Base-by-base conservation (phyloP, 2,113 vertebrate genomes). In the Cephalopterus ornatus region DNA sequence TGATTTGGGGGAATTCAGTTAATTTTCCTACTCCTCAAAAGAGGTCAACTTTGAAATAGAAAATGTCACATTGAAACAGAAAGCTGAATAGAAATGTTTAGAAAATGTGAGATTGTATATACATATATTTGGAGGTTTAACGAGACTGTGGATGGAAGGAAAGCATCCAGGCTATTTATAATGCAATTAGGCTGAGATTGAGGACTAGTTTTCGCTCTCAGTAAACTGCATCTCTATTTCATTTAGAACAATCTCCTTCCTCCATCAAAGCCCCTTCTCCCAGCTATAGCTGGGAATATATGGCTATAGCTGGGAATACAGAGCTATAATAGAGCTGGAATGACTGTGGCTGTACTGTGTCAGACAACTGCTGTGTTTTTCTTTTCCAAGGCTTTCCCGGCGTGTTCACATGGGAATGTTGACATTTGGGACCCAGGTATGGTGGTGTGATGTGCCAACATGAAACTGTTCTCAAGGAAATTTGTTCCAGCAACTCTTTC, bases 131-230 rank as follows among this genome's bases (percentile, higher is more conserved):
- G 61, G 77, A 86, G 67, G 66, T 78, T 78, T 89, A 95, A 95
- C 20, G 71, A 93, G 83, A 27, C 62, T 56, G 77, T 78, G 91
- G 78, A 89, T 91, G 77, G 92, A 30, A 91, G 58, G 74, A 46
- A 94, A 77, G 52, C 72, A 77, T 42, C 61, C 65, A 63, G 84
- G 88, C 91, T 96, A 67, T 93, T 96, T 93, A 85, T 93, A 93
- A 93, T 71, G 80, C 88, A 97, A 77, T 97, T 96, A 97, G 86
- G 58, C 89, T 74, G 14, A 85, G 94, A 96, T 93, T 95, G 95
- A 95, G 91, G 91, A 84, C 50, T 12, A 20, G 75, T 59, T 95
- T 89, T 89, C 14, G 6, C 76, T 95, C 79, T 71, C 26, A 8
- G 27, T 84, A 94, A 92, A 95, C 68, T 74, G 72, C 76, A 46